Conservation (phyloP, 2,888 invertebrate genomes). For the Chromoteleia sp. region DNA sequence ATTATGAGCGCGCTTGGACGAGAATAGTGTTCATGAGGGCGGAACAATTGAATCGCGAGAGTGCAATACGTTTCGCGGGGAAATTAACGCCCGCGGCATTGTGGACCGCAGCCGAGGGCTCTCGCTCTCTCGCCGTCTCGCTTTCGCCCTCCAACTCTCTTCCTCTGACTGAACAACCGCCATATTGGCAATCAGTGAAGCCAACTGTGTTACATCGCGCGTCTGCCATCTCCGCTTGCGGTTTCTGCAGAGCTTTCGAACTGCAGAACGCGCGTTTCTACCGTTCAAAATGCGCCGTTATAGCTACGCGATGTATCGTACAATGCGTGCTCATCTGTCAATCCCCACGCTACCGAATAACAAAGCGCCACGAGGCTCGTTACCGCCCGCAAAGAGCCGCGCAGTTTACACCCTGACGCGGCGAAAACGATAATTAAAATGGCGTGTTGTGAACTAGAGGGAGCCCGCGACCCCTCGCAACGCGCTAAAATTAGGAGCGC, state of each 20-base stretch:
- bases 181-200: conserved; percentile 82
- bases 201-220: conserved; percentile 75
- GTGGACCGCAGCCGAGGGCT: conserved; percentile 74
- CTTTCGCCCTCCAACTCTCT: conserved; percentile 6
- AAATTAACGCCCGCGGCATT: conserved; percentile 84
- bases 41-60: conserved; percentile 83
- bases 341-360: conserved; percentile 35
- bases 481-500: conserved; percentile 6
- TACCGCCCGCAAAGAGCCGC: conserved; percentile 27
- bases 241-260: conserved; percentile 49
- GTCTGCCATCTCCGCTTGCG: conserved; percentile 53
- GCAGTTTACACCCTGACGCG: conserved; percentile 39
- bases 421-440: conserved; percentile 52
- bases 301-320: conserved; percentile 16
- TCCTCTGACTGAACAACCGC: conserved; percentile 54
- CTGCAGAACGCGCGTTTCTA: conserved; percentile 48
- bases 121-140: conserved; percentile 14
- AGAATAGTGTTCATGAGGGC: conserved; percentile 73
- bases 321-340: conserved; percentile 58
- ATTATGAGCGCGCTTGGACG: conserved; percentile 71
- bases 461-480: neutral
- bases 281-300: conserved; percentile 53
- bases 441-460: neutral
- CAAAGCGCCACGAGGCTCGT: conserved; percentile 43
- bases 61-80: conserved; percentile 82